phyloP scores from a whole-genome alignment of 2,797 vertebrate species.

The Lagodon rhomboides region DNA sequence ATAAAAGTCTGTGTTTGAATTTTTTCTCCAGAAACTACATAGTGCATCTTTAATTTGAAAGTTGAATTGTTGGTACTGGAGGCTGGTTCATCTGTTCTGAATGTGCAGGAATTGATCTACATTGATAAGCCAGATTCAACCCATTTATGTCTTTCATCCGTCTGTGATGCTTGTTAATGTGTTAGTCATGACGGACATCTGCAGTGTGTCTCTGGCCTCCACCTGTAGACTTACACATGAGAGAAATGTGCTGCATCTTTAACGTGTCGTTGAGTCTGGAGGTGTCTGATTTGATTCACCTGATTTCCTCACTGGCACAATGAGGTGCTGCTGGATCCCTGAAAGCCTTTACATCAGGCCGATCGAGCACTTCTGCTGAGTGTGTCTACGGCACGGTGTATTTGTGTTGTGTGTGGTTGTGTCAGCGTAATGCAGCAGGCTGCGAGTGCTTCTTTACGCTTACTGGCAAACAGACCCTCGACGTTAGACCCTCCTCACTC shows the following conservation, averaged over 20 bases:
- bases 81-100: background rate
- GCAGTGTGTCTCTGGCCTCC: background rate
- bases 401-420: conserved; percentile 4
- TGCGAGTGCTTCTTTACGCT: conserved; percentile 3
- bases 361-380: conserved; percentile 24
- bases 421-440: conserved; percentile 8
- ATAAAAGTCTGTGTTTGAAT: no score
- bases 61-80: no score
- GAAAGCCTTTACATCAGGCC: conserved; percentile 26
- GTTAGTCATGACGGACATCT: background rate
- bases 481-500: background rate
- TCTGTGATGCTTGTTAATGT: background rate
- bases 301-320: conserved; percentile 8
- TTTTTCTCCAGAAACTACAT: background rate
- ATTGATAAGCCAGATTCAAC: background rate
- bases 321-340: background rate
- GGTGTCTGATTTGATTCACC: conserved; percentile 8
- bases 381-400: background rate
- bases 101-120: background rate
- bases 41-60: background rate
- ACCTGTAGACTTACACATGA: background rate
- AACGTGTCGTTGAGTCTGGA: background rate
- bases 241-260: background rate
- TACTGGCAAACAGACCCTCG: background rate
- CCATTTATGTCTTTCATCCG: background rate